Evolutionary conservation across 2,113 vertebrate genomes (phyloP).

Genomic region (Apus apus): DNA sequence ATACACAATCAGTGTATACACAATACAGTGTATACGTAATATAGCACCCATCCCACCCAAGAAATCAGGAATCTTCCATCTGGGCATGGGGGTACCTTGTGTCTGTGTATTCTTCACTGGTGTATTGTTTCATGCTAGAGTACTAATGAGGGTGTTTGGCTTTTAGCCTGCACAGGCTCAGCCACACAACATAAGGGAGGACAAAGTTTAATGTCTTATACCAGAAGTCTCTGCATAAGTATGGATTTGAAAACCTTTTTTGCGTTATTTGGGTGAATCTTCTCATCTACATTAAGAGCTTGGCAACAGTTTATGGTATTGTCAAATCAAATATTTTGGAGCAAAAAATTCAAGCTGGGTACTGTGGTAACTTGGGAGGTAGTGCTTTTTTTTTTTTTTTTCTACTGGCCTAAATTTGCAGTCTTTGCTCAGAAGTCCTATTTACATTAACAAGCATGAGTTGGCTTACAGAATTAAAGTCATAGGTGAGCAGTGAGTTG

Average conservation of each 20-base stretch:
- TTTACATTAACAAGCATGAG: background rate
- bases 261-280: background rate
- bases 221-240: background rate
- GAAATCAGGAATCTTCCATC: background rate
- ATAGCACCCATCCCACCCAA: background rate
- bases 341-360: background rate
- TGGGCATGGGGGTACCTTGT: background rate
- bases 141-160: background rate
- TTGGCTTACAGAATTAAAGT: background rate
- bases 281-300: background rate
- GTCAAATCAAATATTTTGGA: background rate
- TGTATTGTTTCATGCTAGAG: background rate
- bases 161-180: background rate
- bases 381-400: slow-evolving; percentile 2
- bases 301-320: background rate
- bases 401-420: background rate
- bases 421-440: background rate
- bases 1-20: no score
- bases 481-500: background rate
- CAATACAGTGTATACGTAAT: no score
- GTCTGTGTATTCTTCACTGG: background rate
- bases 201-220: background rate
- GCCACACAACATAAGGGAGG: background rate
- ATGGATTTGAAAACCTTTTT: background rate
- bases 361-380: background rate